Evolutionary conservation across 2,797 vertebrate genomes (phyloP).

Genomic region (Sebastes kiyomatsui): DNA sequence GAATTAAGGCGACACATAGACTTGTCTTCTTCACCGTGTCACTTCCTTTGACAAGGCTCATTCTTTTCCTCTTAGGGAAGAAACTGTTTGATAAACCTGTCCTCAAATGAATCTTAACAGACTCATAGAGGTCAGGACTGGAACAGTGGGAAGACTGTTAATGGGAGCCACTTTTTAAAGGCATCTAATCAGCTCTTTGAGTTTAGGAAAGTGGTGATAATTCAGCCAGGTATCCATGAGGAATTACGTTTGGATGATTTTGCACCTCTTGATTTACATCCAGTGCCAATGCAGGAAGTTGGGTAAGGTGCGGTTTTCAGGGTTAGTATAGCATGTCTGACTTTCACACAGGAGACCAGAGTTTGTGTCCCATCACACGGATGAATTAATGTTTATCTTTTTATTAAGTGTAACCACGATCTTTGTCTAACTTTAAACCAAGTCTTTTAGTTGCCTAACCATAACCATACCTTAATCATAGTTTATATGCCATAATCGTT

Average conservation of each 20-base stretch:
- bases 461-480: not conserved
- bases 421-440: not conserved
- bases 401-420: not conserved
- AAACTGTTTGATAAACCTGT: conserved; percentile 75
- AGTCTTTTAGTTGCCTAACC: not conserved
- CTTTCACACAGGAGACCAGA: not conserved
- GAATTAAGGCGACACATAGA: conserved; percentile 74
- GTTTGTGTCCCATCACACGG: not conserved
- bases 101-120: conserved; percentile 70
- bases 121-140: conserved; percentile 61
- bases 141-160: conserved; percentile 48
- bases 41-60: conserved; percentile 74
- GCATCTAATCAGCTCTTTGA: conserved; percentile 50
- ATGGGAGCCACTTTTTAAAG: conserved; percentile 52
- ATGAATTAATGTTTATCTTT: not conserved
- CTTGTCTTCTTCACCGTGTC: conserved; percentile 72
- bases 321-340: not conserved
- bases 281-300: not conserved
- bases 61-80: conserved; percentile 76
- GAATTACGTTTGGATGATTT: conserved; percentile 31
- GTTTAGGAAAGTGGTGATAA: conserved; percentile 59
- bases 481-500: not conserved
- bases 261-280: conserved; percentile 33
- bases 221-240: conserved; percentile 22
- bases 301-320: not conserved